Evolutionary conservation across 2,888 invertebrate genomes (phyloP), one percentile per base, ranked within the genome.

Genomic region (Cheilosia scutellata): DNA sequence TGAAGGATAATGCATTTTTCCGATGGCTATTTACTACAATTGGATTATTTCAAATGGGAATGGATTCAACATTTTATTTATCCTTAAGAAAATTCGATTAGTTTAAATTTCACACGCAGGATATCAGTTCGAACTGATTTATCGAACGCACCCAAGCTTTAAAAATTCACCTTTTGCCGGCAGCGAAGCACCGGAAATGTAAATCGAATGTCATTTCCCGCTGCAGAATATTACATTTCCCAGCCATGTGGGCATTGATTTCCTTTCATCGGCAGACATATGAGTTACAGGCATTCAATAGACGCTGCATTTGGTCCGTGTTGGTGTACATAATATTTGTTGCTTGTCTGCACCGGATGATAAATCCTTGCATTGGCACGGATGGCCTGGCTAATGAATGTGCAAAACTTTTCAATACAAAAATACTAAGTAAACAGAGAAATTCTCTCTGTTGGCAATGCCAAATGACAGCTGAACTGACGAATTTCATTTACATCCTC

Each of bases 131-230:
- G 11, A 11, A 11, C 37, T 11, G 37, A 37, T 1, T 37, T 11
- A 9, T 37, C 11, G 37, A 20, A 20, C 20, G 20, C 20, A 20
- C 20, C 20, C 0, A 20, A 11, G 4, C 37, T 37, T 37, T 37
- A 37, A 11, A 37, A 37, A 11, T 11, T 11, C 37, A 16, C n/a
- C 20, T 44, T 27, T 16, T 3, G 11, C 37, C 37, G 11, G 11
- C 29, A 66, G 27, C 7, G 25, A 55, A 44, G 31, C 25, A 65
- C 27, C 47, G 53, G 47, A 55, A 55, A 74, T 55, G 63, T 74
- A 55, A 74, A 74, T 74, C 63, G 40, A 63, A 55, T 47, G 65
- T 40, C 75, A 40, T 27, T 27, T 49, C n/a, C 25, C 57, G 29
- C 20, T 9, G 33, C 37, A 57, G 65, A 65, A 66, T 65, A 74